Evolutionary conservation across 2,113 vertebrate species (phyloP), one percentile per base, ranked within the genome.

Genomic region (Oceanites oceanicus): DNA sequence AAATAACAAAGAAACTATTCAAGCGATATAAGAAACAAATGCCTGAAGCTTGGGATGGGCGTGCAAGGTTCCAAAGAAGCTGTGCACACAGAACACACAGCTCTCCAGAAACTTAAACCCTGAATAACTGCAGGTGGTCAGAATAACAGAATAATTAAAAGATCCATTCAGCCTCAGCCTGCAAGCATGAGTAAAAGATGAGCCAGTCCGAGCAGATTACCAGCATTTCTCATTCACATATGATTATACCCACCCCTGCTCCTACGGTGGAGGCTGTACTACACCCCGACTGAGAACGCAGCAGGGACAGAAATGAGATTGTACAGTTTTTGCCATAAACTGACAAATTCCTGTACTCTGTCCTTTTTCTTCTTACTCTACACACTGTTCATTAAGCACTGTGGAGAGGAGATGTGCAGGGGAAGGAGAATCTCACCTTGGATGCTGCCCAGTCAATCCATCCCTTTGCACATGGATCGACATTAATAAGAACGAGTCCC

Each of bases 401-500:
- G 53, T 25, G 34, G 56, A 67, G 20, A 72, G n/a, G 44, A 88
- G 17, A 58, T 19, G 10, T 38, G 42, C 26, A 34, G 14, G 44
- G 40, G 56, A 80, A 75, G 49, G 29, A 92, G 45, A 61, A 68
- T 79, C 98, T 97, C 96, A 99, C 99, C 99, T 99, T 99, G 29
- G 99, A 98, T 50, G 99, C 98, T 62, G 99, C 99, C 99, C 99
- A 99, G 95, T 99, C 99, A 91, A 99, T 98, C 99, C 99, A 99
- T 91, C 99, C 99, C 94, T 99, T 99, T 73, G 99, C 99, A 93
- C 99, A 99, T 4, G 99, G 99, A 97, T 99, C 99, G 23, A 99
- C 52, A n/a, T 99, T 99, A 96, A 99, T 99, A 67, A 99, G 99
- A 89, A 99, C 98, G 10, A 99, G 98, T 56, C 99, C 99, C 86